Evolutionary conservation across 2,113 vertebrate species (phyloP).

Genomic region (Phoxinus phoxinus): DNA sequence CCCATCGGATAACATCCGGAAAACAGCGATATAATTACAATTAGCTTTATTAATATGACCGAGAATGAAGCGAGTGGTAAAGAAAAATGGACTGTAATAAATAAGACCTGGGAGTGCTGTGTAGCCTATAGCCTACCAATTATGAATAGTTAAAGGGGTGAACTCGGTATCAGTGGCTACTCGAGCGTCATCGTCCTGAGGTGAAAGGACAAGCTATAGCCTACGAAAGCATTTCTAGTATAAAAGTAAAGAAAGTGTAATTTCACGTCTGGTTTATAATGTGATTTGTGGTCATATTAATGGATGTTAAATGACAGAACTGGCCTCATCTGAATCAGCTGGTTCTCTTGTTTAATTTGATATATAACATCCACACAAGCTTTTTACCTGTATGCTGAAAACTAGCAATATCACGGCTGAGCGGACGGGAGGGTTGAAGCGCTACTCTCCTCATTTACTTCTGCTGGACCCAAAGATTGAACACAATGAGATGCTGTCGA

Average conservation of each 20-base stretch:
- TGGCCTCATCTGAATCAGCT: slow-evolving; percentile 7
- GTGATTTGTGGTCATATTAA: slow-evolving; percentile 14
- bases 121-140: no score
- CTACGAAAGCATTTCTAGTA: not conserved
- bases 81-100: slow-evolving; percentile 17
- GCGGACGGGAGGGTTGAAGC: not conserved
- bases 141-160: not conserved
- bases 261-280: slow-evolving; percentile 7
- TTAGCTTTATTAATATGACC: slow-evolving; percentile 42
- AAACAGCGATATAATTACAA: slow-evolving; percentile 42
- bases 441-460: not conserved
- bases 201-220: not conserved
- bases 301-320: not conserved
- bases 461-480: not conserved
- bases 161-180: not conserved
- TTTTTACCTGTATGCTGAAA: slow-evolving; percentile 1
- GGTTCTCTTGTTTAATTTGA: slow-evolving; percentile 14
- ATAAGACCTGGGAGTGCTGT: not conserved
- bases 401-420: not conserved
- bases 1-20: slow-evolving; percentile 33
- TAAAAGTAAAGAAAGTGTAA: not conserved
- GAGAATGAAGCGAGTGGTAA: slow-evolving; percentile 26
- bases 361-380: not conserved
- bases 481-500: not conserved
- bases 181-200: not conserved